These are phyloP conservation scores for Cairina moschata DNA, from an alignment of 2,113 vertebrate genomes.

Conservation along the genomic window DNA sequence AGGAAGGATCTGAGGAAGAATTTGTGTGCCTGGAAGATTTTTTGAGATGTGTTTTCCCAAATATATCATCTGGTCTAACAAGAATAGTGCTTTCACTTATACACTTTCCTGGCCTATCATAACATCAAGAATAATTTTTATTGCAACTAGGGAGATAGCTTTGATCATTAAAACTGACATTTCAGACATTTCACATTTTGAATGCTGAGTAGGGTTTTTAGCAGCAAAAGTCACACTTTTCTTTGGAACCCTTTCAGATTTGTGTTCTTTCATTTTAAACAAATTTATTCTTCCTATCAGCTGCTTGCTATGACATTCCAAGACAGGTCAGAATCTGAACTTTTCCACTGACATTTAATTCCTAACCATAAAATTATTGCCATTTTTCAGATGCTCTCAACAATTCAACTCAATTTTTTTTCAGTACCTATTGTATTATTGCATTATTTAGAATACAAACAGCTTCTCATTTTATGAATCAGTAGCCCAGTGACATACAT, in stretches of 20 bases:
- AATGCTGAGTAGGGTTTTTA: not conserved
- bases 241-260: not conserved
- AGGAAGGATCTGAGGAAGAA: not conserved
- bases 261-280: slow-evolving; percentile 13
- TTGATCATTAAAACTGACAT: not conserved
- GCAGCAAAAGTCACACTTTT: not conserved
- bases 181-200: not conserved
- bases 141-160: not conserved
- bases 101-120: not conserved
- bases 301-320: slow-evolving; percentile 13
- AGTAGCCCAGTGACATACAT: not conserved
- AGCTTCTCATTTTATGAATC: not conserved
- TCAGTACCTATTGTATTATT: not conserved
- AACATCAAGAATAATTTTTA: not conserved
- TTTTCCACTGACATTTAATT: slow-evolving; percentile 52
- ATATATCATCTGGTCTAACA: not conserved
- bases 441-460: not conserved
- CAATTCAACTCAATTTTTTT: not conserved
- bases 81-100: not conserved
- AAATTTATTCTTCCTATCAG: slow-evolving; percentile 20
- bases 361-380: slow-evolving; percentile 12
- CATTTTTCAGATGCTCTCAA: slow-evolving; percentile 6
- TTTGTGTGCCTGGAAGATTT: not conserved
- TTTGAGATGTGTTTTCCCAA: not conserved
- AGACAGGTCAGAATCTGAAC: slow-evolving; percentile 55